Evolutionary conservation across 2,888 invertebrate species (phyloP).

Genomic region (Strigamia transsilvanica): DNA sequence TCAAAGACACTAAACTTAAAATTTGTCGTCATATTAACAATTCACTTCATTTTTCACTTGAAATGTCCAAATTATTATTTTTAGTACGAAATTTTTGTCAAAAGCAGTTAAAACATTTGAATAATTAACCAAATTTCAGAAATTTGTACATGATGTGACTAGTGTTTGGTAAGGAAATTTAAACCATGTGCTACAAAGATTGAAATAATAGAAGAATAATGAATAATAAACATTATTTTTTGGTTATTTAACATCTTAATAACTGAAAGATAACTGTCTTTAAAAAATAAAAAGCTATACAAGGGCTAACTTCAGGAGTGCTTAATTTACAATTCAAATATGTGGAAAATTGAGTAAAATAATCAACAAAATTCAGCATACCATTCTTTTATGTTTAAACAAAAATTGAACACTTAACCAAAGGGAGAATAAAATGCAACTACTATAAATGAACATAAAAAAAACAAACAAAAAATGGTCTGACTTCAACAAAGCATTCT

Average conservation of each 20-base stretch:
- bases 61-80: neutral
- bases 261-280: neutral
- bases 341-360: neutral
- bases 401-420: neutral
- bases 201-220: neutral
- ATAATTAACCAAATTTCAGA: neutral
- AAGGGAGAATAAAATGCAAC: neutral
- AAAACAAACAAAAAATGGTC: neutral
- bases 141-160: neutral
- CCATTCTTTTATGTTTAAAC: neutral
- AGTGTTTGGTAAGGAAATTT: neutral
- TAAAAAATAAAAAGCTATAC: neutral
- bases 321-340: neutral
- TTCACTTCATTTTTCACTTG: neutral
- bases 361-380: neutral
- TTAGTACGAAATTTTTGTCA: neutral
- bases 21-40: neutral
- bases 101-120: neutral
- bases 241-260: neutral
- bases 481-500: neutral
- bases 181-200: neutral
- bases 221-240: neutral
- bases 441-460: neutral
- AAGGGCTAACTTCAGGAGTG: neutral
- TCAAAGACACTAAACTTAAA: neutral